Evolutionary conservation across 2,113 vertebrate genomes (phyloP).

Genomic region (Sigmodon hispidus): DNA sequence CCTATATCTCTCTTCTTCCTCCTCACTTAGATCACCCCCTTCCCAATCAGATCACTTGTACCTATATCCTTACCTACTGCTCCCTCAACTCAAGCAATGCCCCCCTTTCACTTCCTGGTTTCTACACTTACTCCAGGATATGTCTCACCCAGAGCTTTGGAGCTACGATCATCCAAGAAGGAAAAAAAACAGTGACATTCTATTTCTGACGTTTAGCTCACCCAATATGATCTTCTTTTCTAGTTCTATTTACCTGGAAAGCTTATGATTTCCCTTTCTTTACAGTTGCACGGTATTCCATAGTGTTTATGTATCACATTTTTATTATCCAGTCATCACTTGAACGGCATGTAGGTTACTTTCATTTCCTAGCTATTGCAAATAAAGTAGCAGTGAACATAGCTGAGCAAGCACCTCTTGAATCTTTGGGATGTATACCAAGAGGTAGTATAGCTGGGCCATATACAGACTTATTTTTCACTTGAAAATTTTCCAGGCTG

Average conservation of each 20-base stretch:
- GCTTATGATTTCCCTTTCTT: not conserved
- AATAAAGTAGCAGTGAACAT: not conserved
- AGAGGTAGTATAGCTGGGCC: not conserved
- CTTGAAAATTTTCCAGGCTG: not conserved
- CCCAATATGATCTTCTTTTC: too few relatives aligned
- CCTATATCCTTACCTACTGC: not conserved
- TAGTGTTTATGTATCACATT: not conserved
- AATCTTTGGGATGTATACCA: not conserved
- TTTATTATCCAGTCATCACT: not conserved
- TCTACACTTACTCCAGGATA: not conserved
- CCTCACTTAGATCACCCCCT: not conserved
- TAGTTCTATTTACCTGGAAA: not conserved
- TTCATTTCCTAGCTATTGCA: not conserved
- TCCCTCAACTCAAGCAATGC: not conserved
- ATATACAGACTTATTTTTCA: not conserved
- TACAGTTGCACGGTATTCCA: not conserved
- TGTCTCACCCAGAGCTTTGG: not conserved
- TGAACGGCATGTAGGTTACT: not conserved
- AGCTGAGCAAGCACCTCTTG: not conserved
- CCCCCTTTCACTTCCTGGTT: not conserved
- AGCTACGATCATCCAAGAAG: too few relatives aligned
- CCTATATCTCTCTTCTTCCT: not conserved
- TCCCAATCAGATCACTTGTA: not conserved
- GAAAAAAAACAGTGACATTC: not conserved
- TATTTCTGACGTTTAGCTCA: not conserved